Evolutionary conservation across 2,888 invertebrate genomes (phyloP).

Genomic region (Meandrusa payeni): DNA sequence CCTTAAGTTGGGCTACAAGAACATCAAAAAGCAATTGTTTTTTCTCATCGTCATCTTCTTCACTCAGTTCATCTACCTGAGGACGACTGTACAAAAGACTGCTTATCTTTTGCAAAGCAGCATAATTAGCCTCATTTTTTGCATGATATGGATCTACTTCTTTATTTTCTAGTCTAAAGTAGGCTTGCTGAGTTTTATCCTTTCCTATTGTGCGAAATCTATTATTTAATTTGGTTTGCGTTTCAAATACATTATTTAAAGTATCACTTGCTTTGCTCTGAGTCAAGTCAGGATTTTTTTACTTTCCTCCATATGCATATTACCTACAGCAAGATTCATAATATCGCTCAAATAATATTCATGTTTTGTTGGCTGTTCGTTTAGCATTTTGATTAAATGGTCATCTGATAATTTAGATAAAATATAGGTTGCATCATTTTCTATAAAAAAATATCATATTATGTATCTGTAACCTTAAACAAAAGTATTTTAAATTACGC

Average conservation of each 20-base stretch:
- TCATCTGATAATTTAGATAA: constrained; percentile 64
- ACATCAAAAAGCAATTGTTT: constrained; percentile 65
- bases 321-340: constrained; percentile 41
- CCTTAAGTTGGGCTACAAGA: constrained; percentile 62
- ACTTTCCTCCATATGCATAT: constrained; percentile 29
- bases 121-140: constrained; percentile 47
- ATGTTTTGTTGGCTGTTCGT: constrained; percentile 50
- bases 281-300: constrained; percentile 22
- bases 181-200: constrained; percentile 36
- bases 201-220: constrained; percentile 32
- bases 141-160: constrained; percentile 45
- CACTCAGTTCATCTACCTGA: constrained; percentile 34
- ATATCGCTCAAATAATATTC: constrained; percentile 56
- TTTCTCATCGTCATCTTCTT: constrained; percentile 46
- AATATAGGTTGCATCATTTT: constrained; percentile 54
- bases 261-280: constrained; percentile 19
- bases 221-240: constrained; percentile 27
- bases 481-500: too few relatives aligned
- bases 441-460: constrained; percentile 34
- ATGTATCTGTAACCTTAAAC: too few relatives aligned
- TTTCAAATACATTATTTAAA: constrained; percentile 24
- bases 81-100: constrained; percentile 52
- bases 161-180: constrained; percentile 57
- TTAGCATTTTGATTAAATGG: constrained; percentile 57
- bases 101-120: constrained; percentile 54